Evolutionary conservation across 2,888 invertebrate genomes (phyloP), one percentile per base, ranked within the genome.

Genomic region (Rhamphomyia laevipes): DNA sequence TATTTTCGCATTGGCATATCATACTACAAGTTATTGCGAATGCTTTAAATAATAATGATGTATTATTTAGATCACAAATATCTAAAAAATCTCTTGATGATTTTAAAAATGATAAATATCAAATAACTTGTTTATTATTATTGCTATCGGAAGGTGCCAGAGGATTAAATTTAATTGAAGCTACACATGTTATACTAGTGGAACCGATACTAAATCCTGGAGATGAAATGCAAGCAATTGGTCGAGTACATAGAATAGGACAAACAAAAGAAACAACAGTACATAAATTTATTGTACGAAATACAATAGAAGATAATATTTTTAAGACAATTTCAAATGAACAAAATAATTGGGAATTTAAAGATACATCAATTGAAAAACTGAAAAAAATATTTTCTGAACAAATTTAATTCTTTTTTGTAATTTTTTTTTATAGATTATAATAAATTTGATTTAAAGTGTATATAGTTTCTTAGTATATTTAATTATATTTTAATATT

Each of bases 81-180:
- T 77, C 59, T 3, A 58, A 63, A 30, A 55, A 58, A 21, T 57
- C 62, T 1, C 59, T 69, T 44, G 65, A 72, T 27, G 70, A 71
- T 21, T 81, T 81, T 59, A 79, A 73, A 71, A 65, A 74, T 62
- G 58, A 63, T 18, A 51, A 63, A 1, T 58, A 65, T 18, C 65
- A 68, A 12, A 63, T 78, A 1, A 76, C 74, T 3, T 80, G 77
- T 7, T 69, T 88, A 27, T 64, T 88, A n/a, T 68, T 88, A 59
- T 81, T 82, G 0, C 66, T 86, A 16, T 63, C 74, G 46, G 73
- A 75, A 47, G 87, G 86, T n/a, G 75, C 82, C 0, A 86, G 86
- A 63, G 88, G 88, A 0, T 70, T 88, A 12, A 88, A 88, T 68
- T 67, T 88, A 45, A 79, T 80, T 27, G 86, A 87, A 69, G 87